Evolutionary conservation across 2,888 invertebrate species (phyloP).

Genomic region (Hirtodrosophila confusa): DNA sequence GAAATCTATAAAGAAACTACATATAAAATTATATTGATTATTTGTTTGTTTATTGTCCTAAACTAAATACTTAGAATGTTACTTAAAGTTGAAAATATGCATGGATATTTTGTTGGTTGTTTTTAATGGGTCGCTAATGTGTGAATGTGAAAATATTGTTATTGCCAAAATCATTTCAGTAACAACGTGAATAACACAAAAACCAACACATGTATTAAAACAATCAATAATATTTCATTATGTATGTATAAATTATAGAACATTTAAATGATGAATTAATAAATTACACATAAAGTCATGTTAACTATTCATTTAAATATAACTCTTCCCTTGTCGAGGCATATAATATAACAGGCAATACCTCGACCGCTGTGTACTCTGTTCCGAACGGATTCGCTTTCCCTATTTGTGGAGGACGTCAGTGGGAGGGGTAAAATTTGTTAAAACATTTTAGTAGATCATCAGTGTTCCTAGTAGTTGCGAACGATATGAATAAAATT

Average conservation of each 20-base stretch:
- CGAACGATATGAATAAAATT: too few relatives aligned
- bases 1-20: conserved; percentile 29
- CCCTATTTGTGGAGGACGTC: too few relatives aligned
- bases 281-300: conserved; percentile 61
- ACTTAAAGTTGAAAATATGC: conserved; percentile 51
- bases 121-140: conserved; percentile 11
- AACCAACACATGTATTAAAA: conserved; percentile 46
- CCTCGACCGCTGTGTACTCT: too few relatives aligned
- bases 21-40: conserved; percentile 44
- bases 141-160: conserved; percentile 17
- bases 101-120: conserved; percentile 50
- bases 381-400: too few relatives aligned
- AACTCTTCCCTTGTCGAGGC: background rate
- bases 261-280: conserved; percentile 55
- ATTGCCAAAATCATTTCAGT: conserved; percentile 40
- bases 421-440: too few relatives aligned
- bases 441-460: too few relatives aligned
- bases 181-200: conserved; percentile 38
- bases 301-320: conserved; percentile 34
- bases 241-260: conserved; percentile 59
- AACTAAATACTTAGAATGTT: conserved; percentile 53
- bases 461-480: too few relatives aligned
- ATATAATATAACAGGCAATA: too few relatives aligned
- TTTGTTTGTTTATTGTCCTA: conserved; percentile 57
- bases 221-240: conserved; percentile 37